Evolutionary conservation across 2,113 vertebrate genomes (phyloP).

Genomic region (Chloebia gouldiae): DNA sequence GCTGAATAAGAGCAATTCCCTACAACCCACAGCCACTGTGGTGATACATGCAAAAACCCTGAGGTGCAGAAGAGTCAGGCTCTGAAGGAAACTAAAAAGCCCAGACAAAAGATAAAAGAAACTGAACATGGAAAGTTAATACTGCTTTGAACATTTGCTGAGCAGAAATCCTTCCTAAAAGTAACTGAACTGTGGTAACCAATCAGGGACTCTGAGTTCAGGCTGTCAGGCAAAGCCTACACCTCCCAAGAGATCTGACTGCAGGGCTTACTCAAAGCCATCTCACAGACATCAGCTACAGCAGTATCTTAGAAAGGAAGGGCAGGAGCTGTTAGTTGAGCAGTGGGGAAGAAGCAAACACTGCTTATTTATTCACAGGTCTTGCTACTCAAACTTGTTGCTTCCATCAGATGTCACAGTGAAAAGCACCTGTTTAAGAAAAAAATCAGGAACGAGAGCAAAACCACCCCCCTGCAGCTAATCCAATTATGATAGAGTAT

Average conservation of each 20-base stretch:
- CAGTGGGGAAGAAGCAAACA: background rate
- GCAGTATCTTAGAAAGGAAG: background rate
- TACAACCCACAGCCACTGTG: background rate
- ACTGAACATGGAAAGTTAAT: background rate
- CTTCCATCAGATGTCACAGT: background rate
- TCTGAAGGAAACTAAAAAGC: background rate
- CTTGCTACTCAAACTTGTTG: background rate
- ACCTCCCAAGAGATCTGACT: background rate
- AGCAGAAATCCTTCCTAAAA: background rate
- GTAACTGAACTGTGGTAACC: background rate
- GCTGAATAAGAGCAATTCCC: background rate
- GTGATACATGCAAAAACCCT: background rate
- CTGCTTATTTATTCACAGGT: background rate
- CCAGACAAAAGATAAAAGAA: background rate
- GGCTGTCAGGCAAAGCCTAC: background rate
- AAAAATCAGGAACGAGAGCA: background rate
- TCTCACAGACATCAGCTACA: background rate
- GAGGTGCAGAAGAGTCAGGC: background rate
- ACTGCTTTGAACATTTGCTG: background rate
- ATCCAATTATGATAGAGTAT: conserved; percentile 37
- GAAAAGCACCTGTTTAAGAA: background rate
- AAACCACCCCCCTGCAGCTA: conserved; percentile 12
- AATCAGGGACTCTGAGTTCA: background rate
- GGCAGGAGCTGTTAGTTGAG: background rate
- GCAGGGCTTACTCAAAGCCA: background rate